phyloP scores from a whole-genome alignment of 2,797 vertebrate genomes.

The Pseudomugil gertrudae region DNA sequence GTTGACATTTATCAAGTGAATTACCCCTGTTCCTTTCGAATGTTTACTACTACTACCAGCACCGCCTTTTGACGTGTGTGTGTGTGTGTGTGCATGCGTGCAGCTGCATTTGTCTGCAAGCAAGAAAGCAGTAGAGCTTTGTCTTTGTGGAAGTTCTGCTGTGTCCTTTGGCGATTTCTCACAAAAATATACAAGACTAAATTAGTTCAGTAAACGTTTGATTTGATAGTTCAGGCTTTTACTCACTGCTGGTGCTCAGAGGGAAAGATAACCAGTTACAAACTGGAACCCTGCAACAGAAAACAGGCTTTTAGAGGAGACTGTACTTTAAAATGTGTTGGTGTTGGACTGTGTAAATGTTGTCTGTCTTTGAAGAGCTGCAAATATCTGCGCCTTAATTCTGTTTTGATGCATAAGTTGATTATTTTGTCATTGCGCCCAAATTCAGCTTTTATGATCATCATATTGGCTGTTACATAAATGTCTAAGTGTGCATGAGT shows the following conservation, averaged over 20 bases:
- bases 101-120: conserved; percentile 34
- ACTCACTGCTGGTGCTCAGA: conserved; percentile 26
- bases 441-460: not conserved
- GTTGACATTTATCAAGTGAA: conserved; percentile 93
- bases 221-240: conserved; percentile 65
- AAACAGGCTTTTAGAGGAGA: conserved; percentile 11
- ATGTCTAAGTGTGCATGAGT: not conserved
- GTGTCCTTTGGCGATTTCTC: conserved; percentile 76
- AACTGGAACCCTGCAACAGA: conserved; percentile 5
- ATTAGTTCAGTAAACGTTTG: conserved; percentile 79
- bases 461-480: not conserved
- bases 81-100: conserved; percentile 10
- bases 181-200: conserved; percentile 81
- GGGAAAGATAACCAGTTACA: conserved; percentile 35
- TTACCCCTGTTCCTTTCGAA: conserved; percentile 80
- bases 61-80: conserved; percentile 42
- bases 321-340: conserved; percentile 1
- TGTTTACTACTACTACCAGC: conserved; percentile 78
- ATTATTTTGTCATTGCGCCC: too few relatives aligned
- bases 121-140: conserved; percentile 28
- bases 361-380: not conserved
- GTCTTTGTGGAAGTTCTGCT: conserved; percentile 66
- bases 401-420: too few relatives aligned
- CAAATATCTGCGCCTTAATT: not conserved
- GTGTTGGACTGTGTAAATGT: not conserved